These are phyloP conservation scores for Drosophila colorata DNA, from an alignment of 2,888 invertebrate genomes.

Conservation along the genomic window DNA sequence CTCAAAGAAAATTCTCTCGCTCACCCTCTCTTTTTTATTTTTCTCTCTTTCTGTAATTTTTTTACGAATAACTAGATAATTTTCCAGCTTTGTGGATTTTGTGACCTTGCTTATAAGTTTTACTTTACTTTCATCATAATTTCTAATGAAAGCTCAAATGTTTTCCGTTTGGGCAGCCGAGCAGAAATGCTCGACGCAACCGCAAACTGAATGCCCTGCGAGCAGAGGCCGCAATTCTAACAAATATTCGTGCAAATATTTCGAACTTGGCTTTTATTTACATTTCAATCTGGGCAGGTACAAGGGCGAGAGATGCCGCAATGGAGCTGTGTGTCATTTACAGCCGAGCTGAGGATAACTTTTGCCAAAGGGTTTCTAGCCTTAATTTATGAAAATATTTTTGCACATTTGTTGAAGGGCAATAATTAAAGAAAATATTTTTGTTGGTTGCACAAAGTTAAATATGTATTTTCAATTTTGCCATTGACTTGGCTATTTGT, in stretches of 20 bases:
- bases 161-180: conserved; percentile 2
- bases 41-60: too few species aligned
- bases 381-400: conserved; percentile 46
- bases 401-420: conserved; percentile 30
- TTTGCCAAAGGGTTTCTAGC: conserved; percentile 26
- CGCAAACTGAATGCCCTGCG: conserved; percentile 30
- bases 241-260: conserved; percentile 30
- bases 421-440: conserved; percentile 70
- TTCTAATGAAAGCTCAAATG: background rate
- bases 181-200: conserved; percentile 17
- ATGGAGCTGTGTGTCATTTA: conserved; percentile 36
- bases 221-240: conserved; percentile 42
- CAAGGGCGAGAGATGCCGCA: conserved; percentile 14
- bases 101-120: conserved; percentile 9
- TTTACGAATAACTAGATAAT: background rate
- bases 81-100: conserved; percentile 9
- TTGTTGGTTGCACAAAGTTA: conserved; percentile 14
- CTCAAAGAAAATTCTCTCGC: too few species aligned
- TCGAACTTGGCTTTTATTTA: conserved; percentile 27
- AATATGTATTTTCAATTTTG: background rate
- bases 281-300: conserved; percentile 43
- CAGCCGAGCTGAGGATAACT: conserved; percentile 28
- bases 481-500: conserved; percentile 2
- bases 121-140: background rate
- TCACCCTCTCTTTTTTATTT: too few species aligned